A percentile compares a stretch with the other conserved stretches of the same genome.
These are phyloP conservation scores for Protobothrops mucrosquamatus DNA, from an alignment of 2,113 vertebrate genomes.

Conservation along the genomic window DNA sequence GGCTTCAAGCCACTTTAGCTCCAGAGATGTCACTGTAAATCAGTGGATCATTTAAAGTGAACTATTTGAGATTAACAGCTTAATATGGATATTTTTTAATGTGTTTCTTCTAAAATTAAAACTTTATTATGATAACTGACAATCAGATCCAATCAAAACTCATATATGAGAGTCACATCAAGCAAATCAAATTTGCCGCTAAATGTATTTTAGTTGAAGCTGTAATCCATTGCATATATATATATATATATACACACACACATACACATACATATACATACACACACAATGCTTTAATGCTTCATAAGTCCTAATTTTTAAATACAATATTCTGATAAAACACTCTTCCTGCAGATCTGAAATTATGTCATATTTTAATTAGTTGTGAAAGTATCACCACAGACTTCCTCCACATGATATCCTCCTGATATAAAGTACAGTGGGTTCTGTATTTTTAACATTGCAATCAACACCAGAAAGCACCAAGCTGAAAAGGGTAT, in stretches of 20 bases:
- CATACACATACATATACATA: background rate
- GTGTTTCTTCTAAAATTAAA: constrained; percentile 10
- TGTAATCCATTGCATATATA: background rate
- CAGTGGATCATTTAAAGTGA: background rate
- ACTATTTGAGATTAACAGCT: background rate
- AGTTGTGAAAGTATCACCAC: background rate
- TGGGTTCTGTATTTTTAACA: background rate
- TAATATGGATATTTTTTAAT: background rate
- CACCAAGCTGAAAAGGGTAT: background rate
- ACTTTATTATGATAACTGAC: constrained; percentile 27
- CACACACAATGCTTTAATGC: background rate
- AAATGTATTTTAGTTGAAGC: background rate
- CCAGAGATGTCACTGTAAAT: background rate
- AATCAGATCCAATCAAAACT: background rate
- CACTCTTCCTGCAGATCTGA: background rate
- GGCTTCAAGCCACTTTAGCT: background rate
- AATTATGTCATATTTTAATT: background rate
- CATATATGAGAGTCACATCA: background rate
- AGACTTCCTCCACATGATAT: background rate
- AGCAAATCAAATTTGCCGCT: background rate
- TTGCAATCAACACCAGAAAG: background rate
- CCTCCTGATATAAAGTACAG: background rate
- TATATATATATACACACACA: background rate
- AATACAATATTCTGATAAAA: background rate
- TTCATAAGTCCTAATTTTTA: background rate